Base-by-base conservation (phyloP, 2,888 invertebrate genomes). In the Microctonus brassicae region DNA sequence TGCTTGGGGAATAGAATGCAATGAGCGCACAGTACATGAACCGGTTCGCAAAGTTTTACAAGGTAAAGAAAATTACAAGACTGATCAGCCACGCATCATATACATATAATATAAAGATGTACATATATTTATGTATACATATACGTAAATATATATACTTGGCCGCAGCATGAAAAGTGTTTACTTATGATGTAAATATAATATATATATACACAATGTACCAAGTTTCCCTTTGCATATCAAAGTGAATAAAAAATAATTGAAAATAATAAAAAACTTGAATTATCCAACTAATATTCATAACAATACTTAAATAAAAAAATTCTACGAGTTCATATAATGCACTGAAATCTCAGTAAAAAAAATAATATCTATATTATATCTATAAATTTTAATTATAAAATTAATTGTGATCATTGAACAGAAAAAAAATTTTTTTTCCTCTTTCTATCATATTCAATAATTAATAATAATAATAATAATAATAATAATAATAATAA, bases 11-110 rank as follows among this genome's bases (percentile, higher is more conserved):
- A 52, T 58, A 29, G 42, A 20, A 75, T 29, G 29, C 4, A 7
- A 29, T 29, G 29, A 29, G 29, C 7, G 29, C 29, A 29, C 29
- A 29, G 29, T 7, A 29, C 29, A 29, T 29, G 29, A 29, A 29
- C 29, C 29, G 29, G 29, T 29, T 29, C 29, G 29, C 29, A 77
- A 77, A 77, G 79, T 81, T 80, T 80, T 75, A 79, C 78, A 80
- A 78, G 79, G 74, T 77, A 80, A 80, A 80, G 80, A 72, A 81
- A 82, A 80, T 81, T 78, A 77, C 79, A 53, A 69, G 74, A 78
- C 78, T 74, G 75, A 78, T 77, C 76, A 69, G 70, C 76, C 75
- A 78, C 76, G 77, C 76, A 75, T 73, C 52, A 58, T 33, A 17
- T 33, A 58, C 2, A 55, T 26, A 13, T 55, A n/a, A n/a, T n/a